phyloP scores from a whole-genome alignment of 2,797 vertebrate genomes.

The Phrynocephalus forsythii region DNA sequence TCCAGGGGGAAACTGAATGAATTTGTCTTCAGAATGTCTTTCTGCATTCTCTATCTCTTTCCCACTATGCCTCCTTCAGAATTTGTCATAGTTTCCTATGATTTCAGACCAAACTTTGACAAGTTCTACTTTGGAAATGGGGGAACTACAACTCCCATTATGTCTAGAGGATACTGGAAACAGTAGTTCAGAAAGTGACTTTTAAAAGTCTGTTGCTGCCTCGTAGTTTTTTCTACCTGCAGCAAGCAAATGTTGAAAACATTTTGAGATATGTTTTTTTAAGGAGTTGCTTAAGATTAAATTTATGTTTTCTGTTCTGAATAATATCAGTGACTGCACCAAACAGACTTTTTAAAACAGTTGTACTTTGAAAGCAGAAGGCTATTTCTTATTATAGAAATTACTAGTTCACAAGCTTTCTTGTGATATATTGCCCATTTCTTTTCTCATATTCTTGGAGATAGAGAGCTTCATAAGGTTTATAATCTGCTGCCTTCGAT shows the following conservation, averaged over 20 bases:
- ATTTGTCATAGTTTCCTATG: not conserved
- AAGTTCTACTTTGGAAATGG: no score
- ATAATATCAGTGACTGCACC: not conserved
- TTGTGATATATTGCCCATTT: slow-evolving; percentile 23
- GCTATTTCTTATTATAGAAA: slow-evolving; percentile 4
- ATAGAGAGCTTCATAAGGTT: slow-evolving; percentile 5
- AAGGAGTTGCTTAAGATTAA: not conserved
- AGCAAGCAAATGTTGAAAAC: not conserved
- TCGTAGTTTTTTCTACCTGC: not conserved
- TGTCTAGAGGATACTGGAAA: no score
- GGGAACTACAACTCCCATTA: no score
- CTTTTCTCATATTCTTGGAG: not conserved
- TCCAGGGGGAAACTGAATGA: no score
- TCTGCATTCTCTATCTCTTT: no score
- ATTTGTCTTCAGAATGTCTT: no score
- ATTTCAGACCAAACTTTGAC: no score
- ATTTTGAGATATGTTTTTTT: not conserved
- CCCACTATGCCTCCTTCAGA: not conserved
- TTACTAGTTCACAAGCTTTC: slow-evolving; percentile 29
- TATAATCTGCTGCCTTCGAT: not conserved
- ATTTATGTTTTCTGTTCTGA: not conserved
- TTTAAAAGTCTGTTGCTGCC: no score
- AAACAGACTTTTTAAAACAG: no score
- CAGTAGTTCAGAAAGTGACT: no score
- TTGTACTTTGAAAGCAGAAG: not conserved